These are phyloP conservation scores for Elymnias hypermnestra DNA, from an alignment of 1,140 invertebrate genomes.

Conservation along the genomic window DNA sequence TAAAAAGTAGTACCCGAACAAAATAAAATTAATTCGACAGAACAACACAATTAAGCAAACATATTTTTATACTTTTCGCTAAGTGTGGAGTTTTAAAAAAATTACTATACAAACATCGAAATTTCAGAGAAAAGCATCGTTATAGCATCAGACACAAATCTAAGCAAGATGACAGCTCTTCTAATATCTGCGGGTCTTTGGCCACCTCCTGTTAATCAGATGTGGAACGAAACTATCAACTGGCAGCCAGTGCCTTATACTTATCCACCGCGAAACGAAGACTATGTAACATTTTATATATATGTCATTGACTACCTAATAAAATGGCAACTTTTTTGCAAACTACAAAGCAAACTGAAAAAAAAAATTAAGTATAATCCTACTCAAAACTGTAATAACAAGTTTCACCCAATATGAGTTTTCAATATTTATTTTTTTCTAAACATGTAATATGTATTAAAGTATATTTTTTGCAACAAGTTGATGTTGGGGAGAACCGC, in stretches of 20 bases:
- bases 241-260: slow-evolving; percentile 83
- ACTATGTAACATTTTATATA: slow-evolving; percentile 45
- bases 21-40: too few relatives aligned
- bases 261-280: slow-evolving; percentile 47
- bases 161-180: slow-evolving; percentile 86
- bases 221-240: slow-evolving; percentile 77
- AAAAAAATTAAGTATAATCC: too few relatives aligned
- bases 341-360: too few relatives aligned
- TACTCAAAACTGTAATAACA: too few relatives aligned
- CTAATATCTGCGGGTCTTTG: slow-evolving; percentile 83
- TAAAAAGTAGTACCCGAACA: too few relatives aligned
- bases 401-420: too few relatives aligned
- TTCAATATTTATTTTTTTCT: background rate
- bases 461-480: too few relatives aligned
- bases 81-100: background rate
- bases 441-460: too few relatives aligned
- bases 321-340: background rate
- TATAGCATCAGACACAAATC: slow-evolving; percentile 83
- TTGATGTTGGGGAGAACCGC: too few relatives aligned
- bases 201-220: slow-evolving; percentile 76
- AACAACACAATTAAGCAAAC: too few relatives aligned
- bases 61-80: too few relatives aligned
- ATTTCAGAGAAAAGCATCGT: slow-evolving; percentile 52
- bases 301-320: background rate
- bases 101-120: too few relatives aligned